Conservation (phyloP, 1,140 invertebrate species). For the Sycobia sp. region DNA sequence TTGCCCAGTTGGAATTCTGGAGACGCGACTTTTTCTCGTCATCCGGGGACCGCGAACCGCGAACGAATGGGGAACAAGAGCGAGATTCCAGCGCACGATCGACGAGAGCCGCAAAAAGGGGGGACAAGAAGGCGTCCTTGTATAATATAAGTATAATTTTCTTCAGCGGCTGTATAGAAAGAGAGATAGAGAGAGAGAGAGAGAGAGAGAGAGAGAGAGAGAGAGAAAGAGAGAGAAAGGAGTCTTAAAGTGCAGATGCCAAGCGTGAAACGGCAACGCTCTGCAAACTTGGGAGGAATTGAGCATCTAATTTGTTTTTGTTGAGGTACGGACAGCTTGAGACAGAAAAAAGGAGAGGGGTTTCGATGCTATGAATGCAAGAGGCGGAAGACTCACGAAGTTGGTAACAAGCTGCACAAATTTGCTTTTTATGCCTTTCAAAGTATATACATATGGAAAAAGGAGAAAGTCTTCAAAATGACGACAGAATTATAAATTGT, state of each 20-base stretch:
- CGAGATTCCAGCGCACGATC: conserved; percentile 20
- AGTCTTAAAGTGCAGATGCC: neutral
- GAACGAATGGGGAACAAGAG: conserved; percentile 36
- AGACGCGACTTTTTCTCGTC: conserved; percentile 39
- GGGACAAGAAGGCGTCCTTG: conserved; percentile 27
- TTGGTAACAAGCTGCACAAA: conserved; percentile 43
- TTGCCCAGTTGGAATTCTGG: conserved; percentile 45
- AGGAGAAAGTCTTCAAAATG: too few relatives aligned
- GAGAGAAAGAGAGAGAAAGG: neutral
- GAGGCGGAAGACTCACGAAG: neutral
- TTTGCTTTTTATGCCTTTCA: too few relatives aligned
- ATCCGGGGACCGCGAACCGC: neutral
- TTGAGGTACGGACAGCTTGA: neutral
- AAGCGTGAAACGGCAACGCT: conserved; percentile 14
- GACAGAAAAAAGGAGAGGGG: too few relatives aligned
- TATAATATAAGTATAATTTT: conserved; percentile 18
- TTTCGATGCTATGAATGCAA: neutral
- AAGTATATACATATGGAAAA: too few relatives aligned
- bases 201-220: too few relatives aligned
- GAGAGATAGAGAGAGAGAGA: too few relatives aligned
- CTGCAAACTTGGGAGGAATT: neutral
- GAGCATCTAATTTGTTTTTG: conserved; percentile 23
- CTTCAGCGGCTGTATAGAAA: conserved; percentile 14
- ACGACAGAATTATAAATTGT: too few relatives aligned
- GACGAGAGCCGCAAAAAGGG: conserved; percentile 22